These are phyloP conservation scores for Diplodus sargus DNA, from an alignment of 2,797 vertebrate genomes.

Conservation along the genomic window DNA sequence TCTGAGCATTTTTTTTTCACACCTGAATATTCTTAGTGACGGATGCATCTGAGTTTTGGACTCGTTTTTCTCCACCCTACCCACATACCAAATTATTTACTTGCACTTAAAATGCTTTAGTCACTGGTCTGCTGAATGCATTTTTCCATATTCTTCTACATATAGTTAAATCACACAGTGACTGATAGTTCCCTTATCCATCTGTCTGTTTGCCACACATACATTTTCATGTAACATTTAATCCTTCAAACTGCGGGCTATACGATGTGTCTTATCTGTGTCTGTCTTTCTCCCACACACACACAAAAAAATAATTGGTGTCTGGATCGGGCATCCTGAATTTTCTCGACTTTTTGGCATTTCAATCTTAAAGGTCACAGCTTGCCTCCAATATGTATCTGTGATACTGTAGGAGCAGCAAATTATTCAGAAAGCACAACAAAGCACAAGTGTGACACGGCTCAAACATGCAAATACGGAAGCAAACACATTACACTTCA, in stretches of 20 bases:
- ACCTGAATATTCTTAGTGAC: conserved; percentile 31
- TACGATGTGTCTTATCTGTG: conserved; percentile 18
- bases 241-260: conserved; percentile 35
- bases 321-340: conserved; percentile 50
- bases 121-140: conserved; percentile 18
- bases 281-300: conserved; percentile 27
- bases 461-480: conserved; percentile 35
- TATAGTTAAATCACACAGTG: conserved; percentile 26
- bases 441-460: conserved; percentile 13
- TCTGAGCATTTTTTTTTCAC: background rate
- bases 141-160: background rate
- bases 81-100: background rate
- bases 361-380: conserved; percentile 74
- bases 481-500: conserved; percentile 27
- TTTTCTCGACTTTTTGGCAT: conserved; percentile 65
- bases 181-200: conserved; percentile 46
- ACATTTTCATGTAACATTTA: conserved; percentile 42
- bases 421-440: conserved; percentile 58
- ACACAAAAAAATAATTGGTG: conserved; percentile 68
- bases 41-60: conserved; percentile 16
- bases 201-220: conserved; percentile 15
- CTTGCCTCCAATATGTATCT: conserved; percentile 61
- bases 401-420: conserved; percentile 41
- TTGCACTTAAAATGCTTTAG: conserved; percentile 29
- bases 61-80: too few species aligned